These are phyloP conservation scores for Toxonevra muliebris DNA, from an alignment of 2,888 invertebrate genomes.

Conservation along the genomic window DNA sequence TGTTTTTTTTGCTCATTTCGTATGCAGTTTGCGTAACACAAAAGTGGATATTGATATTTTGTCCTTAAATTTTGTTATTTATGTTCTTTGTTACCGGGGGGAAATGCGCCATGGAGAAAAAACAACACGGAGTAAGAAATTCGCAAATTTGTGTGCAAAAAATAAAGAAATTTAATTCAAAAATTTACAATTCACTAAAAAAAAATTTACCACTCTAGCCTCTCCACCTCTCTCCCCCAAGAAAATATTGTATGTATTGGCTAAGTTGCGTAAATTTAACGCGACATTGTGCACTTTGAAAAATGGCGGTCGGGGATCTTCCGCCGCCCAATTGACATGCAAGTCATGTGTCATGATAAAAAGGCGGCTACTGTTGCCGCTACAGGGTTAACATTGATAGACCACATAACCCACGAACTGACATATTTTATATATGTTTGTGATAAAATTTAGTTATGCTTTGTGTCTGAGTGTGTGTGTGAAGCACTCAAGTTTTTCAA, in stretches of 20 bases:
- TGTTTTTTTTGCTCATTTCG: slow-evolving; percentile 42
- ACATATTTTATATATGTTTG: slow-evolving; percentile 44
- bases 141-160: slow-evolving; percentile 20
- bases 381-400: slow-evolving; percentile 55
- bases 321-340: slow-evolving; percentile 52
- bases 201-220: too few species aligned
- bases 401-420: slow-evolving; percentile 42
- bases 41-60: slow-evolving; percentile 67
- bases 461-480: background rate
- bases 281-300: slow-evolving; percentile 39
- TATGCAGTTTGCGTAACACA: slow-evolving; percentile 61
- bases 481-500: slow-evolving; percentile 17
- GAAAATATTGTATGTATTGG: too few species aligned
- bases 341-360: slow-evolving; percentile 54
- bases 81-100: slow-evolving; percentile 49
- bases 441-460: slow-evolving; percentile 53
- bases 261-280: too few species aligned
- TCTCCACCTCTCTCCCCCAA: too few species aligned
- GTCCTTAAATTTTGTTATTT: slow-evolving; percentile 65
- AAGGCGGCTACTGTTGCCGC: slow-evolving; percentile 56
- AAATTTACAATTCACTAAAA: too few species aligned
- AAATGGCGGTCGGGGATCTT: background rate
- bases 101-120: too few species aligned
- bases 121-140: slow-evolving; percentile 16
- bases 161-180: too few species aligned